Conservation (phyloP, 2,797 vertebrate species). For the Sus cebifrons region DNA sequence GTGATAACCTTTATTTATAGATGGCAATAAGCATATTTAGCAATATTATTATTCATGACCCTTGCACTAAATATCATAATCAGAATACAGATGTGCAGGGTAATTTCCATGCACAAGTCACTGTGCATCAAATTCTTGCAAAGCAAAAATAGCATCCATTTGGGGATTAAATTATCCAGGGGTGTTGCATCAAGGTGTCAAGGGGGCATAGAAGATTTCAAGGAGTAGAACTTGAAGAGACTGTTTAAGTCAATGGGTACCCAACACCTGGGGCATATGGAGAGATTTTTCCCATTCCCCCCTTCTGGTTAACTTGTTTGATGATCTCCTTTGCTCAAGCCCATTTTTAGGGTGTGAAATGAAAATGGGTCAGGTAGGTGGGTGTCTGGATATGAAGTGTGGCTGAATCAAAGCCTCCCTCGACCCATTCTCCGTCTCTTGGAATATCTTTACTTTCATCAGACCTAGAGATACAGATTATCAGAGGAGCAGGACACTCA, state of each 20-base stretch:
- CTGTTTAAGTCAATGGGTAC: conserved; percentile 71
- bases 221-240: conserved; percentile 62
- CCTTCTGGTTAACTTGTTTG: conserved; percentile 17
- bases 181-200: conserved; percentile 83
- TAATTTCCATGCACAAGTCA: conserved; percentile 90
- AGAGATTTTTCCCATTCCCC: conserved; percentile 56
- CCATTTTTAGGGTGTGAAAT: conserved; percentile 65
- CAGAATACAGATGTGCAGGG: conserved; percentile 90
- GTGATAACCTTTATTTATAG: conserved; percentile 93
- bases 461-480: conserved; percentile 77
- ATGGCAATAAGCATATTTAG: conserved; percentile 91
- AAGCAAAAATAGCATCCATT: conserved; percentile 90
- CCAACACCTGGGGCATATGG: conserved; percentile 44
- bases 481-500: conserved; percentile 91
- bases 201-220: conserved; percentile 79
- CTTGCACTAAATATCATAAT: conserved; percentile 91
- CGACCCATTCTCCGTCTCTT: conserved; percentile 63
- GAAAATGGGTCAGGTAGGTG: neutral
- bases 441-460: conserved; percentile 56
- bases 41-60: conserved; percentile 93
- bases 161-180: conserved; percentile 86
- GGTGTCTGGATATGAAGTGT: neutral
- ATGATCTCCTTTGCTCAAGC: conserved; percentile 65
- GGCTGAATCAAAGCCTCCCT: conserved; percentile 69
- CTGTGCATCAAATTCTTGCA: conserved; percentile 86